Percentiles rank a stretch among this genome's conserved stretches.
Evolutionary conservation across 2,888 invertebrate genomes (phyloP).

Genomic region (Poecilus cupreus): DNA sequence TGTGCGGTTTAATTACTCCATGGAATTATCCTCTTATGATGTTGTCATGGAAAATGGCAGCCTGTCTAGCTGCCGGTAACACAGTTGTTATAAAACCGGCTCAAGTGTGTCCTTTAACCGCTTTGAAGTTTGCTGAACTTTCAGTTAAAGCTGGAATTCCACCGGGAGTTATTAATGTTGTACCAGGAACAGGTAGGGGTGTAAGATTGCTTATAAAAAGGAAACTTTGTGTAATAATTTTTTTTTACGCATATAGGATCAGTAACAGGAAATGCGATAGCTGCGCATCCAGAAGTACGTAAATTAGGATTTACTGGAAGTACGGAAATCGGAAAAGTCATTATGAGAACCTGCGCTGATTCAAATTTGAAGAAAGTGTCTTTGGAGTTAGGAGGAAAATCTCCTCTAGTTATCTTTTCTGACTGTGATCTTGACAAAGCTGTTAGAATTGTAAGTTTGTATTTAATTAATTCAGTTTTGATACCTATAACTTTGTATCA

Average conservation of each 20-base stretch:
- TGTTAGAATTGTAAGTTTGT: conserved; percentile 83
- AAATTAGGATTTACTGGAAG: conserved; percentile 98
- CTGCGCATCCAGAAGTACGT: conserved; percentile 88
- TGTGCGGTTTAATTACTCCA: conserved; percentile 94
- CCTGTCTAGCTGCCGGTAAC: conserved; percentile 96
- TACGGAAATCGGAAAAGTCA: conserved; percentile 91
- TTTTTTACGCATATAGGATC: conserved; percentile 75
- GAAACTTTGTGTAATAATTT: not conserved
- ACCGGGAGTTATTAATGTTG: conserved; percentile 94
- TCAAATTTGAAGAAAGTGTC: conserved; percentile 97
- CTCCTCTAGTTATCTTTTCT: conserved; percentile 93
- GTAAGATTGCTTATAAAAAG: not conserved
- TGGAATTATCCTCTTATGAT: conserved; percentile 99
- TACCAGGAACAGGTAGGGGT: conserved; percentile 84
- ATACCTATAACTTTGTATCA: not conserved
- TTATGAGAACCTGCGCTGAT: conserved; percentile 92
- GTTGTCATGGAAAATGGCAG: conserved; percentile 99
- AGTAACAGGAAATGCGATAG: conserved; percentile 89
- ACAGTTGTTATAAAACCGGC: conserved; percentile 98
- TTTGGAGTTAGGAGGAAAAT: conserved; percentile 96
- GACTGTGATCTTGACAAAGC: conserved; percentile 97
- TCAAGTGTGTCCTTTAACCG: conserved; percentile 92
- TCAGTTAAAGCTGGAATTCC: conserved; percentile 94
- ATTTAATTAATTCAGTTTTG: not conserved
- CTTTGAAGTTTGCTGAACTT: conserved; percentile 95